A percentile compares a stretch with the other conserved stretches of the same genome.
phyloP scores from a whole-genome alignment of 2,888 invertebrate genomes.

The Catocala fraxini region DNA sequence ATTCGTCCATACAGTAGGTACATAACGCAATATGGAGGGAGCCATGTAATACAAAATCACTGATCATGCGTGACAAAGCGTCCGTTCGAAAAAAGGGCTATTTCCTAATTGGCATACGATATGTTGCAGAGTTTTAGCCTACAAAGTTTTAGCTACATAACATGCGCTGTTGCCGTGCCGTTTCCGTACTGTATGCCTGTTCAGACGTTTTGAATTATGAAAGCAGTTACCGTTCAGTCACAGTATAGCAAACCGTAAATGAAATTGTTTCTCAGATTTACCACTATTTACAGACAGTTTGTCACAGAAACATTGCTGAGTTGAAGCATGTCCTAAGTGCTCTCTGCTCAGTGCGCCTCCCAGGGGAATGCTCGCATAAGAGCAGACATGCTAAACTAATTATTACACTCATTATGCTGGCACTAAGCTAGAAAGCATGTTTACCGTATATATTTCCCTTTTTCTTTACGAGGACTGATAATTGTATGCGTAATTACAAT shows the following conservation, averaged over 20 bases:
- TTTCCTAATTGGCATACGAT: not conserved
- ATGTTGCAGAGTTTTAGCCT: not conserved
- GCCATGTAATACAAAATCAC: constrained; percentile 30
- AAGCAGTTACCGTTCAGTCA: too few species aligned
- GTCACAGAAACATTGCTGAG: not conserved
- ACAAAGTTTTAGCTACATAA: too few species aligned
- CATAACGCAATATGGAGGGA: constrained; percentile 18
- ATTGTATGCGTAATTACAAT: not conserved
- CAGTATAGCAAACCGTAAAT: too few species aligned
- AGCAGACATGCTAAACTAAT: constrained; percentile 41
- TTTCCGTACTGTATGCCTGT: too few species aligned
- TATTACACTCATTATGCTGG: constrained; percentile 34
- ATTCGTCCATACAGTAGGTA: constrained; percentile 10
- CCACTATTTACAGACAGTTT: not conserved
- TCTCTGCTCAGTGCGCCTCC: not conserved
- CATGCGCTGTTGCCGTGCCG: too few species aligned
- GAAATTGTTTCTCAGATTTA: not conserved
- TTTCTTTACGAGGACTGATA: too few species aligned
- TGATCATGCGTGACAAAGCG: constrained; percentile 29
- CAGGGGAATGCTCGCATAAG: constrained; percentile 39
- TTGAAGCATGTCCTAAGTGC: not conserved
- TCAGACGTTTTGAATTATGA: too few species aligned
- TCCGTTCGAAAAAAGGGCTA: constrained; percentile 1
- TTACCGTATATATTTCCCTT: constrained; percentile 12
- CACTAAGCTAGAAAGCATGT: constrained; percentile 21